Conservation (phyloP, 2,113 vertebrate genomes). For the Siniperca knerii region DNA sequence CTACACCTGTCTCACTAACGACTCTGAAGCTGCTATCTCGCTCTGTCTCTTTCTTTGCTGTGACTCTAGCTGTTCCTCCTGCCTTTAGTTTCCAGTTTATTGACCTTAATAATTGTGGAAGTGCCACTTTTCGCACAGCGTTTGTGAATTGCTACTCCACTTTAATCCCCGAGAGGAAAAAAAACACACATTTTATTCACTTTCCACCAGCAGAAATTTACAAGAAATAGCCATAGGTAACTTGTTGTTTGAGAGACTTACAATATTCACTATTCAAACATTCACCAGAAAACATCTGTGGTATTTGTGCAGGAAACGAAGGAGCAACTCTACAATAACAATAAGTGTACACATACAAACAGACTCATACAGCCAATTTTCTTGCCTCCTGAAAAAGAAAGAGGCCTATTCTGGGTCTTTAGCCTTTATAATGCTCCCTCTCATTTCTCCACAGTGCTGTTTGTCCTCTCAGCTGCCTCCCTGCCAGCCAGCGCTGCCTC, state of each 20-base stretch:
- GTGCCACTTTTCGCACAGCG: slow-evolving; percentile 18
- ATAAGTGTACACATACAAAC: slow-evolving; percentile 9
- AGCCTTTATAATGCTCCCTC: slow-evolving; percentile 47
- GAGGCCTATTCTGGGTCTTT: slow-evolving; percentile 30
- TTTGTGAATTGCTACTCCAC: slow-evolving; percentile 28
- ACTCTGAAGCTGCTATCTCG: slow-evolving; percentile 26
- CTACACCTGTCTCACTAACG: slow-evolving; percentile 29
- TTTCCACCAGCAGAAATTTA: background rate
- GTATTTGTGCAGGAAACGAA: background rate
- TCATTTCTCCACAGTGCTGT: slow-evolving; percentile 54
- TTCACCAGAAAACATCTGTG: background rate
- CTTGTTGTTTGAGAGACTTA: background rate
- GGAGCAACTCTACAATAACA: background rate
- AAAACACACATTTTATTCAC: background rate
- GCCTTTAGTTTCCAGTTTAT: slow-evolving; percentile 31
- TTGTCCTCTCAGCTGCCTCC: slow-evolving; percentile 52
- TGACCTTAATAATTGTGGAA: slow-evolving; percentile 23
- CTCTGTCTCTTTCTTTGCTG: slow-evolving; percentile 13
- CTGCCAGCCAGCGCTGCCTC: slow-evolving; percentile 51
- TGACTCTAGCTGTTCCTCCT: slow-evolving; percentile 18
- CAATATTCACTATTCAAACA: background rate
- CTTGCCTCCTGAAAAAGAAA: slow-evolving; percentile 26
- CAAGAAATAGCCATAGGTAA: background rate
- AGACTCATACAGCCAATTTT: slow-evolving; percentile 13
- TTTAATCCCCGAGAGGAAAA: background rate